Base-by-base conservation (phyloP, 2,113 vertebrate species). In the Apus apus region DNA sequence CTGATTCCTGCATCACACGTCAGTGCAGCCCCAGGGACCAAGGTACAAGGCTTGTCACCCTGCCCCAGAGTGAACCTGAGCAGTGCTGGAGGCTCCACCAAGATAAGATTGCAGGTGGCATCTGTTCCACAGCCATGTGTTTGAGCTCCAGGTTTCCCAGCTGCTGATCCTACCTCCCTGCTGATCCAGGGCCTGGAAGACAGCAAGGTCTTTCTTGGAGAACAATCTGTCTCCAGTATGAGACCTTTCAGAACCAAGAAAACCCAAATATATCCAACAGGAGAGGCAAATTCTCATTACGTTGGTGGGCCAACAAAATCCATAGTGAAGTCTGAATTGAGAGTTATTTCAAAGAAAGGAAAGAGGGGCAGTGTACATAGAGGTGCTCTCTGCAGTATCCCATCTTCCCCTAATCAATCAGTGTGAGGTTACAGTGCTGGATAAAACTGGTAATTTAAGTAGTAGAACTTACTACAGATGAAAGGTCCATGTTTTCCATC, bases 401-500 rank as follows among this genome's bases (percentile, higher is more conserved):
- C 9, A 5, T 22, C 19, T 40, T 57, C 26, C 18, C 43, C 30
- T 14, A 8, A 0, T 3, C 45, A 19, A 8, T 6, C 51, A 74
- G 32, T 11, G 48, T 29, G 57, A 81, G 9, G n/a, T 70, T 51
- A n/a, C 61, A 29, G 74, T 4, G 45, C 68, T 60, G 43, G 38
- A 29, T 46, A 74, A 79, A 89, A 25, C 4, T 1, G 15, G 92
- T 51, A 46, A 27, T 32, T 38, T 25, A 8, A 23, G 32, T 54
- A 45, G 43, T 25, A 36, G 15, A 65, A 98, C 99, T 99, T 96
- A 99, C 99, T 91, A 99, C 97, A 0, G 98, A 98, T 1, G 99
- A 99, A 77, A 99, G 98, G 97, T 99, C 99, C 96, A 99, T 98
- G 21, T 99, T 99, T 79, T 98, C 98, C 97, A 99, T 97, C 76